Conservation (phyloP, 2,113 vertebrate genomes). For the Scatophagus argus region DNA sequence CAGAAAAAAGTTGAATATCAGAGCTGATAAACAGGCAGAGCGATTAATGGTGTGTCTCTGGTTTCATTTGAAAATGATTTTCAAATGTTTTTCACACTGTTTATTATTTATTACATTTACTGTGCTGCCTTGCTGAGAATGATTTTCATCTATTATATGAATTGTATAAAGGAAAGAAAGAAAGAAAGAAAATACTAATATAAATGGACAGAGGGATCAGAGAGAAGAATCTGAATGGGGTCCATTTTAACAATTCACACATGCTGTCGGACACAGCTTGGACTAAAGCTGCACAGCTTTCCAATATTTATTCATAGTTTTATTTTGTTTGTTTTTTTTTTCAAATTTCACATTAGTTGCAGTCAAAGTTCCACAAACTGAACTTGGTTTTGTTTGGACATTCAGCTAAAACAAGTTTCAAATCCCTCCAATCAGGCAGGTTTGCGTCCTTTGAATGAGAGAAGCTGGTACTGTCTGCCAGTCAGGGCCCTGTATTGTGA, state of each 20-base stretch:
- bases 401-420: constrained; percentile 31
- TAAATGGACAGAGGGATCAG: background rate
- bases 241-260: background rate
- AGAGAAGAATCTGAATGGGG: background rate
- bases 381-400: constrained; percentile 44
- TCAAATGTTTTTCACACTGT: no score
- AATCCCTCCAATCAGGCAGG: constrained; percentile 64
- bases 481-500: constrained; percentile 47
- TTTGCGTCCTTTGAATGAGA: constrained; percentile 65
- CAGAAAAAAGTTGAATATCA: no score
- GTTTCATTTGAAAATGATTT: no score
- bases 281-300: background rate
- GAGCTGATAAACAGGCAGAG: no score
- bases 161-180: no score
- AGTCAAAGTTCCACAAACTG: background rate
- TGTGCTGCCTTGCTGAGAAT: background rate
- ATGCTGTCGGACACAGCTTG: background rate
- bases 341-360: constrained; percentile 12
- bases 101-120: background rate
- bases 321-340: background rate
- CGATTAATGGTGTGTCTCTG: no score
- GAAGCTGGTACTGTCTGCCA: constrained; percentile 56
- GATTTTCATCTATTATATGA: background rate
- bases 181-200: no score
- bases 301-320: background rate